Conservation (phyloP, 2,888 invertebrate genomes). For the Aleiodes testaceus region DNA sequence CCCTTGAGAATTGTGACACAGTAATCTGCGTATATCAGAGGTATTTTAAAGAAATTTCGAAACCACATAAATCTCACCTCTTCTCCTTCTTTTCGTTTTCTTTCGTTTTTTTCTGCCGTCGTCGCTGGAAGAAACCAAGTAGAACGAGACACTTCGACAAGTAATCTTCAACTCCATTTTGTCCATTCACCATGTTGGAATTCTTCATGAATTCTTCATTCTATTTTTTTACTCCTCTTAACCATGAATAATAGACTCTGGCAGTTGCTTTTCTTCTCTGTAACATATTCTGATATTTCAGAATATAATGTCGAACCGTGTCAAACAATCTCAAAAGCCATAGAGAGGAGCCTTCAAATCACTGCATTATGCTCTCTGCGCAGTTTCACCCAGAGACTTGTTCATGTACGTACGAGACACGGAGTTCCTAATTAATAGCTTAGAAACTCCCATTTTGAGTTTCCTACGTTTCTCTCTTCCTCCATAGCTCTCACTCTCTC, state of each 20-base stretch:
- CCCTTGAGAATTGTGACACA: constrained; percentile 21
- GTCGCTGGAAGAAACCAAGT: no score
- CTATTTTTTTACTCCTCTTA: no score
- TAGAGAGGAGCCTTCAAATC: not conserved
- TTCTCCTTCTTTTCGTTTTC: not conserved
- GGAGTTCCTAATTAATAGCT: constrained; percentile 28
- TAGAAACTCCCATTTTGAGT: constrained; percentile 29
- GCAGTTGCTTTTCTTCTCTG: no score
- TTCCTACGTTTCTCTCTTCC: constrained; percentile 1
- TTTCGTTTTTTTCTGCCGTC: not conserved
- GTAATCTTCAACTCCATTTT: no score
- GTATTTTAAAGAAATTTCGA: constrained; percentile 6
- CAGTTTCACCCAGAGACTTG: constrained; percentile 2
- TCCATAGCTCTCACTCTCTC: constrained; percentile 13
- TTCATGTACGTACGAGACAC: constrained; percentile 14
- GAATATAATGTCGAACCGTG: no score
- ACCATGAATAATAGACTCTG: no score
- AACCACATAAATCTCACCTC: not conserved
- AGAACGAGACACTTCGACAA: no score
- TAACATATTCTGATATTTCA: no score
- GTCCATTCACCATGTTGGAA: no score
- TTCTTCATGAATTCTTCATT: no score
- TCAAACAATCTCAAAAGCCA: no score
- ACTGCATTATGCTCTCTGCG: not conserved
- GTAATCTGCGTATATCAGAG: constrained; percentile 1